Evolutionary conservation across 2,113 vertebrate genomes (phyloP).

Genomic region (Vireo altiloquus): DNA sequence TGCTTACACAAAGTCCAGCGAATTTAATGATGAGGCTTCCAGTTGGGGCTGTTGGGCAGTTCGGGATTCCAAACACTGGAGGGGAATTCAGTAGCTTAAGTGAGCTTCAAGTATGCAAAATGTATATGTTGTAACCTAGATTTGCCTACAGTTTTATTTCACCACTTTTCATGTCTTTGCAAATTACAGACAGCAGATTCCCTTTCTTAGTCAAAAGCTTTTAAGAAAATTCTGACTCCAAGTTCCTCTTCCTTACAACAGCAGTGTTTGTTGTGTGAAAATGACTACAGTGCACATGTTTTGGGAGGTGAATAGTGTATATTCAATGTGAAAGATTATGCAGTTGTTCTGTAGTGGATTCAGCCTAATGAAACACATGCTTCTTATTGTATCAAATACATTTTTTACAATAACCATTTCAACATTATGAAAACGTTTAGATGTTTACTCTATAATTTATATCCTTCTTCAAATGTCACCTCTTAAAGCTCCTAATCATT

Average conservation of each 20-base stretch:
- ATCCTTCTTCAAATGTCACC: conserved; percentile 53
- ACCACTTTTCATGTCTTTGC: background rate
- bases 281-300: background rate
- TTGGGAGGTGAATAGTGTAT: background rate
- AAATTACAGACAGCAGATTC: background rate
- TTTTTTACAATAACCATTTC: conserved; percentile 61
- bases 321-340: conserved; percentile 9
- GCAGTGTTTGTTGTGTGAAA: background rate
- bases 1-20: background rate
- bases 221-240: background rate
- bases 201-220: background rate
- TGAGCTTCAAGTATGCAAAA: background rate
- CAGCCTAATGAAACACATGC: conserved; percentile 62
- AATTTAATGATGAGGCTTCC: background rate
- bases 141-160: background rate
- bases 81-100: background rate
- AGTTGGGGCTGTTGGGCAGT: background rate
- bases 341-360: conserved; percentile 43
- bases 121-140: background rate
- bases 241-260: background rate
- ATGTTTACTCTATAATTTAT: conserved; percentile 57
- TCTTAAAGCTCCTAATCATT: conserved; percentile 62
- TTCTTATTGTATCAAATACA: conserved; percentile 58
- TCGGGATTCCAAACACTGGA: background rate
- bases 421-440: conserved; percentile 57